Base-by-base conservation (phyloP, 2,888 invertebrate species). In the Ectemnius continuus region DNA sequence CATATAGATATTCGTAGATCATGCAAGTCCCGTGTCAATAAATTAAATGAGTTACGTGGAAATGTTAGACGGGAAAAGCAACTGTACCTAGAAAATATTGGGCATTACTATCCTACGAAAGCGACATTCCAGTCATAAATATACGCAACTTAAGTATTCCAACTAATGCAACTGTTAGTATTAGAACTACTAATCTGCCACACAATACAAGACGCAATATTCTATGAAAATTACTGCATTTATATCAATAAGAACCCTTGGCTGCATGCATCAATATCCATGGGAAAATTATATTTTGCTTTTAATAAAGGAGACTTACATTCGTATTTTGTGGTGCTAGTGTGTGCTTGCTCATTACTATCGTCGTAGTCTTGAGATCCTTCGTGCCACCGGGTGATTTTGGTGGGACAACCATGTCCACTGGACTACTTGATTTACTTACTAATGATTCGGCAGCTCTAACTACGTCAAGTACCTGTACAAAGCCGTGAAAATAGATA, bases 341-440 rank as follows among this genome's bases (percentile, higher is more conserved):
- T 70, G 97, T 97, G 91, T 97, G 97, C 91, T 97, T 97, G 91
- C 97, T 97, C 97, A 97, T 97, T 70, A 97, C 97, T 85, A 97
- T 96, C 13, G 97, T 97, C 80, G 97, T 97, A 71, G 97, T 97
- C 92, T 97, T 97, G 82, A 94, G 92, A 86, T 93, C 93, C 88
- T 94, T 94, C 26, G 93, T 92, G 73, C 93, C 93, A 65, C 93
- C 93, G 0, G 97, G 97, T 68, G 97, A 96, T 85, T 95, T 96
- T 28, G 96, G 96, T 66, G 94, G 93, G 70, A 92, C 92, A 80
- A 91, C 88, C 82, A 91, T 90, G 73, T 92, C 92, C 58, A 91
- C 91, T 45, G 93, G 92, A 82, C 92, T 92, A 84, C 90, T 91
- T 69, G 92, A 91, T 77, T 92, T 91, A 78, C 92, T 92, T 4